Percentiles rank a stretch among this genome's conserved stretches.
Evolutionary conservation across 2,888 invertebrate species (phyloP).

Genomic region (Andricus quercusramuli): DNA sequence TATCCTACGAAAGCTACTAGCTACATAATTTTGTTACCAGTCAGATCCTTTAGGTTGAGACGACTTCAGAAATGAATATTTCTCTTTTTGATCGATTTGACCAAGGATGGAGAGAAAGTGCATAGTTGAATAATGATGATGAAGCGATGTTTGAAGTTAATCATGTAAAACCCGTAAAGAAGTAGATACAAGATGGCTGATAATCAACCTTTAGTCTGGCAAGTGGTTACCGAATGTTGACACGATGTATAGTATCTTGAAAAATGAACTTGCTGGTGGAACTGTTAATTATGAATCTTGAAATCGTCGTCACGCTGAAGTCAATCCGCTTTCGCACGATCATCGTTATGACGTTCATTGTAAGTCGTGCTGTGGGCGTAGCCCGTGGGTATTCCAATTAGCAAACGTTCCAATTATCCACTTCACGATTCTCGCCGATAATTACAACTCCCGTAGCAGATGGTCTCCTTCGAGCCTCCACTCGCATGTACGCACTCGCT

Average conservation of each 20-base stretch:
- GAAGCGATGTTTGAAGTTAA: slow-evolving; percentile 23
- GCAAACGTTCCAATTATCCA: slow-evolving; percentile 72
- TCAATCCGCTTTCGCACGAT: slow-evolving; percentile 41
- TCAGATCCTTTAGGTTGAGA: neutral
- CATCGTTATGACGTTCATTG: slow-evolving; percentile 36
- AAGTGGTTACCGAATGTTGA: neutral
- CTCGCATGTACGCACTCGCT: slow-evolving; percentile 11
- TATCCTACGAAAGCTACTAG: neutral
- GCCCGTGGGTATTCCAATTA: slow-evolving; percentile 68
- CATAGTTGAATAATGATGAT: slow-evolving; percentile 20
- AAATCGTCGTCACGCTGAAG: slow-evolving; percentile 30
- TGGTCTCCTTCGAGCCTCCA: slow-evolving; percentile 46
- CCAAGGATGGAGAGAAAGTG: slow-evolving; percentile 2
- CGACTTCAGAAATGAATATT: neutral
- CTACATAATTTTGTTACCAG: too few relatives aligned
- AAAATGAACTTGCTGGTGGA: slow-evolving; percentile 23
- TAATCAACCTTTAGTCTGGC: neutral
- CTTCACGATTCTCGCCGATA: slow-evolving; percentile 69
- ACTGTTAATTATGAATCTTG: slow-evolving; percentile 35
- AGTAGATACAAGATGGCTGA: neutral
- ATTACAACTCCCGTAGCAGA: slow-evolving; percentile 63
- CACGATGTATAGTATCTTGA: slow-evolving; percentile 14
- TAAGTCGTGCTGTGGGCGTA: slow-evolving; percentile 46
- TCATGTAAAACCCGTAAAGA: neutral
- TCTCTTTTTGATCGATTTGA: neutral